Conservation (phyloP, 2,888 invertebrate species). For the Sesia bembeciformis region DNA sequence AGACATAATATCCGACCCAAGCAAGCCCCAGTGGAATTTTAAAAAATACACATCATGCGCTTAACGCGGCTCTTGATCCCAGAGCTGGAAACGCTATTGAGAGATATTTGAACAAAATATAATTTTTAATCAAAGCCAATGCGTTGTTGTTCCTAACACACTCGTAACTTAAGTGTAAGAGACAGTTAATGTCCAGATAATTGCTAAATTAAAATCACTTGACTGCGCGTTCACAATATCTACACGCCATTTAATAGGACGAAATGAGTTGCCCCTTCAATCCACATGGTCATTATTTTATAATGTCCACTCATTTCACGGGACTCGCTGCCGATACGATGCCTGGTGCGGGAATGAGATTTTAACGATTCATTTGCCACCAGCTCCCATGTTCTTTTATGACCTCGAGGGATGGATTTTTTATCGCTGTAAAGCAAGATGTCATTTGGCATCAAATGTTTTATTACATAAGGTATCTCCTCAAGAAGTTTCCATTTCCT, state of each 20-base stretch:
- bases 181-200: constrained; percentile 1
- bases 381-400: constrained; percentile 14
- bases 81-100: no score
- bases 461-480: background rate
- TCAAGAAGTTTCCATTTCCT: background rate
- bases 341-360: constrained; percentile 30
- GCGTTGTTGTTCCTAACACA: no score
- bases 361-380: constrained; percentile 37
- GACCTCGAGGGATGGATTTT: constrained; percentile 12
- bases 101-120: no score
- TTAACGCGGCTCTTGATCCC: no score
- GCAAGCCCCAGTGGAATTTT: no score
- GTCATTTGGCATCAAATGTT: constrained; percentile 6
- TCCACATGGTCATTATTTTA: constrained; percentile 24
- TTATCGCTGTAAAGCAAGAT: constrained; percentile 14
- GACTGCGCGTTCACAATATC: constrained; percentile 6
- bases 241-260: constrained; percentile 8
- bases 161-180: no score
- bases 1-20: no score
- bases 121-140: no score
- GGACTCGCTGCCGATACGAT: constrained; percentile 27
- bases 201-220: constrained; percentile 12
- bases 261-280: constrained; percentile 14
- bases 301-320: constrained; percentile 27
- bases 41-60: no score